Base-by-base conservation (phyloP, 2,888 invertebrate genomes). In the Odontocolon sp. region DNA sequence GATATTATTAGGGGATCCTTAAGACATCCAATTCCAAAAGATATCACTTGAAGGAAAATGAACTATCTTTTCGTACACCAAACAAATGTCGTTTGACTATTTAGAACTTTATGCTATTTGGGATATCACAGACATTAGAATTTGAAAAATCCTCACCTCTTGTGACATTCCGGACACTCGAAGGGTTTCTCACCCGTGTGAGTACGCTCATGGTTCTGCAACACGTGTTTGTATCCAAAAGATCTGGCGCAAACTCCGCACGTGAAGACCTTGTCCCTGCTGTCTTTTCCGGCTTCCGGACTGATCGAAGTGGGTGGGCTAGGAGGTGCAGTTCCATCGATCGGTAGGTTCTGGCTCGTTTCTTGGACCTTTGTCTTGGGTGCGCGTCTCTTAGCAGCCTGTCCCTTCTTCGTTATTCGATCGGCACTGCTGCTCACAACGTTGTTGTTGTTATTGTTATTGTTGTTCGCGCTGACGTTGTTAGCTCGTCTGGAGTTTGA, bases 141-240 rank as follows among this genome's bases (percentile, higher is more conserved):
- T n/a, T n/a, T n/a, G n/a, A 38, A 50, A 33, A 16, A 50, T 14
- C 18, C 84, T 83, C 33, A 90, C 80, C 97, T 93, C 90, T 98
- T 98, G 89, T 97, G 95, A 88, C 98, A 98, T 90, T 97, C 96
- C 28, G 94, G 95, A 87, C 98, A 98, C 88, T 97, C 96, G 91
- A 97, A 98, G 0, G 98, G 98, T 86, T 98, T 98, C 88, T 98
- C 98, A 0, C 98, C 98, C 0, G 98, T 98, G 90, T 98, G 98
- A 0, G 98, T 98, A 83, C 98, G 94, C 87, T 97, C 97, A 91
- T 98, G 98, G 89, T 98, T 98, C 91, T 98, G 97, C 57, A 98
- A 92, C 16, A 98, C 98, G 91, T 98, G 98, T 87, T 98, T 98
- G 92, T 98, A 98, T 54, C 97, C 97, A 87, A 98, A 98, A 8